Evolutionary conservation across 2,797 vertebrate species (phyloP).

Genomic region (Octomys mimax): DNA sequence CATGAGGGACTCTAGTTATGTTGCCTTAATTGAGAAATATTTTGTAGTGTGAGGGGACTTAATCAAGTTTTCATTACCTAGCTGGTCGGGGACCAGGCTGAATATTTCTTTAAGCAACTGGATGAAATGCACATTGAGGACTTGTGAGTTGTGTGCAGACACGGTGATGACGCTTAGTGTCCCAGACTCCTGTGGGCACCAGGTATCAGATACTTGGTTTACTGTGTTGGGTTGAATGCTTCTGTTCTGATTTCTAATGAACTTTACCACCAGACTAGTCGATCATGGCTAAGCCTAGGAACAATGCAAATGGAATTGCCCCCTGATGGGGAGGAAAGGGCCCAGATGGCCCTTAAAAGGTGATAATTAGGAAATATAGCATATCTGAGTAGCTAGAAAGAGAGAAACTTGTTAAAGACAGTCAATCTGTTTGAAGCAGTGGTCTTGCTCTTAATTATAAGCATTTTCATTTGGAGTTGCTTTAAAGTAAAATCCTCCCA

Average conservation of each 20-base stretch:
- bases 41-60: slow-evolving; percentile 78
- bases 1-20: slow-evolving; percentile 78
- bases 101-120: slow-evolving; percentile 86
- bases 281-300: slow-evolving; percentile 98
- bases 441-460: slow-evolving; percentile 91
- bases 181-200: slow-evolving; percentile 86
- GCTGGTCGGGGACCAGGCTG: slow-evolving; percentile 82
- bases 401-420: slow-evolving; percentile 94
- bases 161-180: slow-evolving; percentile 83
- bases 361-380: slow-evolving; percentile 99
- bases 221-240: slow-evolving; percentile 91
- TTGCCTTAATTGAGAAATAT: slow-evolving; percentile 86
- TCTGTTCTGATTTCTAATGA: slow-evolving; percentile 95
- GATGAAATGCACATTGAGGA: slow-evolving; percentile 82
- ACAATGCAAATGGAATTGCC: slow-evolving; percentile 99
- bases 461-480: slow-evolving; percentile 89
- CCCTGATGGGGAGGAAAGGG: slow-evolving; percentile 99
- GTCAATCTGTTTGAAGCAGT: slow-evolving; percentile 92
- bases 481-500: slow-evolving; percentile 88
- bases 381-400: slow-evolving; percentile 97
- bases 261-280: slow-evolving; percentile 98
- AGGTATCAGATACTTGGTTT: slow-evolving; percentile 90
- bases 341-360: slow-evolving; percentile 99
- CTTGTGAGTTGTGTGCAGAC: slow-evolving; percentile 87
- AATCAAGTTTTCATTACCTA: slow-evolving; percentile 85